phyloP scores from a whole-genome alignment of 2,888 invertebrate genomes.

The Prosopocoilus inquinatus region DNA sequence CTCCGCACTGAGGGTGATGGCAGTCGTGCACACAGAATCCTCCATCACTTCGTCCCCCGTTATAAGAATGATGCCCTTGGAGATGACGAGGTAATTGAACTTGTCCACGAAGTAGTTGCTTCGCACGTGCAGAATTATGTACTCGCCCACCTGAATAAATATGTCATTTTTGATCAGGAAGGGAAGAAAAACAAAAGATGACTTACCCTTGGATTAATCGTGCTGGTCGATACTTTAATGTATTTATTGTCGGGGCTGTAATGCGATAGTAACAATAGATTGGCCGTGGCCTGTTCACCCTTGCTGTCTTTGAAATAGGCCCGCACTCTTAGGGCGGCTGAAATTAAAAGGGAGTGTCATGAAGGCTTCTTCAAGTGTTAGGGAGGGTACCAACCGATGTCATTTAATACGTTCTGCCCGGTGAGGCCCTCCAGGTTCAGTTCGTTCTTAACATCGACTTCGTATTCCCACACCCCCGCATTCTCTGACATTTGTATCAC shows the following conservation, averaged over 20 bases:
- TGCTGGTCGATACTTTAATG: constrained; percentile 83
- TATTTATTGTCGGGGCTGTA: constrained; percentile 81
- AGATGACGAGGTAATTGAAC: constrained; percentile 88
- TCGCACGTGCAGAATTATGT: constrained; percentile 90
- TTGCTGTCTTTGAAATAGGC: constrained; percentile 69
- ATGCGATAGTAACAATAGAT: constrained; percentile 72
- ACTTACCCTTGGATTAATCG: constrained; percentile 69
- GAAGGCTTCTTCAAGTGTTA: too few relatives aligned
- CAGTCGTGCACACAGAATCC: constrained; percentile 74
- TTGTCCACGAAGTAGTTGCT: constrained; percentile 86
- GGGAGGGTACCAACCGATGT: constrained; percentile 30
- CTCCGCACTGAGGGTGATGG: constrained; percentile 78
- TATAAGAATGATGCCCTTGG: constrained; percentile 86
- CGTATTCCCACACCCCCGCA: constrained; percentile 79
- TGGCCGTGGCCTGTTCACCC: constrained; percentile 65
- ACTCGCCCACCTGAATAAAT: constrained; percentile 77
- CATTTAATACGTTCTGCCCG: constrained; percentile 40
- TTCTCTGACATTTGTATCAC: constrained; percentile 65
- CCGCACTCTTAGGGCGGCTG: constrained; percentile 51
- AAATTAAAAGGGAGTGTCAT: background rate
- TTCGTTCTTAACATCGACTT: constrained; percentile 70
- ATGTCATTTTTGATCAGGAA: constrained; percentile 5
- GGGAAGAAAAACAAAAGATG: constrained; percentile 10
- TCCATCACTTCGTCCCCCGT: constrained; percentile 84
- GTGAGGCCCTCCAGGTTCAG: constrained; percentile 52